Evolutionary conservation across 2,888 invertebrate genomes (phyloP).

Genomic region (Coenonympha arcania): DNA sequence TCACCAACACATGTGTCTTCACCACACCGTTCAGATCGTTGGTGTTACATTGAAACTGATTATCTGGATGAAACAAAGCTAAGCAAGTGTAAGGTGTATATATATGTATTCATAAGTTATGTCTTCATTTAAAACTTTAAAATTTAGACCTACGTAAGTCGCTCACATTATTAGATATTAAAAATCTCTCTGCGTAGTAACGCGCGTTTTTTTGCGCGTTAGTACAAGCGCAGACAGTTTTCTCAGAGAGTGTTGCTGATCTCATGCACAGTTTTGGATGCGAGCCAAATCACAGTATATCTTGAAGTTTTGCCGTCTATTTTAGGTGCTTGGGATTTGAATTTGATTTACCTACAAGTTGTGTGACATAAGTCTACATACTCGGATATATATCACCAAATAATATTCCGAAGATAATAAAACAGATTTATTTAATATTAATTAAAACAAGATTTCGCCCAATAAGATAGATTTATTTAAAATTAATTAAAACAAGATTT

Average conservation of each 20-base stretch:
- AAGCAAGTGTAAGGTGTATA: not conserved
- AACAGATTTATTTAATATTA: too few species aligned
- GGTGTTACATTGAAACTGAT: slow-evolving; percentile 21
- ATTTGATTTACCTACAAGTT: not conserved
- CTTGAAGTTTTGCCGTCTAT: slow-evolving; percentile 5
- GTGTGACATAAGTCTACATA: not conserved
- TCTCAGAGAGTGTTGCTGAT: too few species aligned
- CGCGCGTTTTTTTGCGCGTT: too few species aligned
- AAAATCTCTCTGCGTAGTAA: too few species aligned
- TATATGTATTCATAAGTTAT: too few species aligned
- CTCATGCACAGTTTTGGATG: not conserved
- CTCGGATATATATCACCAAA: not conserved
- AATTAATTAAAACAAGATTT: too few species aligned
- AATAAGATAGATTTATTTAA: too few species aligned
- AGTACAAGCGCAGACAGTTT: too few species aligned
- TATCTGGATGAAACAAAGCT: slow-evolving; percentile 16
- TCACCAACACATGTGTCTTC: slow-evolving; percentile 19
- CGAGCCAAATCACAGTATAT: slow-evolving; percentile 6
- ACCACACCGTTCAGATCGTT: slow-evolving; percentile 27
- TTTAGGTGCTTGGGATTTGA: not conserved
- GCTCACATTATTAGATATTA: too few species aligned
- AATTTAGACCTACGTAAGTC: too few species aligned
- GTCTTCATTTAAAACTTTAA: too few species aligned
- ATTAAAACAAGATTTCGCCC: too few species aligned
- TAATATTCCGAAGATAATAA: not conserved